Conservation (phyloP, 1,140 invertebrate genomes). For the Leptinotarsa lineolata region DNA sequence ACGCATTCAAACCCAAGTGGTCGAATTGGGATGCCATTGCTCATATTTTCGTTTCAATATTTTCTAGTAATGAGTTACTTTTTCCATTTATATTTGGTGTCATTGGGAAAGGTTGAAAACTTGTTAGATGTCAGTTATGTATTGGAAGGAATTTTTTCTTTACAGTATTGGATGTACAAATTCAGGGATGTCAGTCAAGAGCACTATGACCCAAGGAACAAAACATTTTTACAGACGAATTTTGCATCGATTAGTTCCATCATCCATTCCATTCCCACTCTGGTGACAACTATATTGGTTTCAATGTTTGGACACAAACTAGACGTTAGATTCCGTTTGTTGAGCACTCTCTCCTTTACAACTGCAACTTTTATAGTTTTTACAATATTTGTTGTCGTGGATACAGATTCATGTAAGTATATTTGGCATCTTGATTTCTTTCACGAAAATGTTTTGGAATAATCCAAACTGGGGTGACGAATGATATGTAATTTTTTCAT, state of each 20-base stretch:
- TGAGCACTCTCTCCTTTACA: neutral
- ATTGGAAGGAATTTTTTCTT: neutral
- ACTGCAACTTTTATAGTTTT: neutral
- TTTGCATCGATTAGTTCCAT: constrained; percentile 1
- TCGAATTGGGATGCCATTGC: no score
- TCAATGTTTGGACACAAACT: constrained; percentile 13
- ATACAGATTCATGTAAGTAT: constrained; percentile 30
- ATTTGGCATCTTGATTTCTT: neutral
- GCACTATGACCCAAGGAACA: neutral
- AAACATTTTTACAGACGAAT: constrained; percentile 13
- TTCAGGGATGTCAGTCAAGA: constrained; percentile 22
- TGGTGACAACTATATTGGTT: neutral
- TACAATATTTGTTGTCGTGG: constrained; percentile 13
- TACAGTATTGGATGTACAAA: constrained; percentile 29
- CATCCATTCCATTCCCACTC: neutral
- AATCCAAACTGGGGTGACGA: no score
- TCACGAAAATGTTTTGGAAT: no score
- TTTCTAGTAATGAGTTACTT: no score
- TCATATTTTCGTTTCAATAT: no score
- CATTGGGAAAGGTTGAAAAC: no score
- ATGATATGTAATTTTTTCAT: no score
- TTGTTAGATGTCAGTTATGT: no score
- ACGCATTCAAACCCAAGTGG: no score
- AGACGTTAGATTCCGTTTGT: neutral
- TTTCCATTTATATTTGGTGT: no score